Evolutionary conservation across 2,888 invertebrate species (phyloP).

Genomic region (Ichneumon xanthorius): DNA sequence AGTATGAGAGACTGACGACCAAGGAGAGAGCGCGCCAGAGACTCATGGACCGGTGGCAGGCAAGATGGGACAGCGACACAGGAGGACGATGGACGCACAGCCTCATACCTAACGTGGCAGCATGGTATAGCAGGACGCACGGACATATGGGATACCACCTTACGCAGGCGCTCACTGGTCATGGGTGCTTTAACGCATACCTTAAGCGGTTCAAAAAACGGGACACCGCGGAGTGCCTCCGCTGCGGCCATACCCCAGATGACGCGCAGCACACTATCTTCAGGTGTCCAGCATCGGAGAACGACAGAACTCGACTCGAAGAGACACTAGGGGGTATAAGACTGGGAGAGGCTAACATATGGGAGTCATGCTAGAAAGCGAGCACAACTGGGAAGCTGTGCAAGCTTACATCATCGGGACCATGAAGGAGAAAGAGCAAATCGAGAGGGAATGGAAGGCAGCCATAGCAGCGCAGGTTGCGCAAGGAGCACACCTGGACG

Average conservation of each 20-base stretch:
- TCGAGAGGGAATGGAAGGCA: too few species aligned
- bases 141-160: slow-evolving; percentile 59
- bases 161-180: slow-evolving; percentile 68
- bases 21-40: too few species aligned
- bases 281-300: slow-evolving; percentile 14
- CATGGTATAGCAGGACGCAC: slow-evolving; percentile 28
- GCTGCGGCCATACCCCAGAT: slow-evolving; percentile 49
- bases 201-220: slow-evolving; percentile 59
- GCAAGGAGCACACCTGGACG: too few species aligned
- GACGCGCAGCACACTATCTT: slow-evolving; percentile 32
- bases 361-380: too few species aligned
- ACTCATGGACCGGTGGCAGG: too few species aligned
- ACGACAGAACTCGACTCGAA: too few species aligned
- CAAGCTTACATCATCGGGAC: background rate
- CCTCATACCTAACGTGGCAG: slow-evolving; percentile 40
- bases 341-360: too few species aligned
- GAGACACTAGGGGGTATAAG: too few species aligned
- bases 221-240: slow-evolving; percentile 74
- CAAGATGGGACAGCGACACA: background rate
- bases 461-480: too few species aligned
- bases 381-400: too few species aligned
- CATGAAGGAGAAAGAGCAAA: too few species aligned
- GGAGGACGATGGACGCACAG: slow-evolving; percentile 56
- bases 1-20: too few species aligned
- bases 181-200: slow-evolving; percentile 69